Conservation (phyloP, 2,113 vertebrate species). For the Naja naja region DNA sequence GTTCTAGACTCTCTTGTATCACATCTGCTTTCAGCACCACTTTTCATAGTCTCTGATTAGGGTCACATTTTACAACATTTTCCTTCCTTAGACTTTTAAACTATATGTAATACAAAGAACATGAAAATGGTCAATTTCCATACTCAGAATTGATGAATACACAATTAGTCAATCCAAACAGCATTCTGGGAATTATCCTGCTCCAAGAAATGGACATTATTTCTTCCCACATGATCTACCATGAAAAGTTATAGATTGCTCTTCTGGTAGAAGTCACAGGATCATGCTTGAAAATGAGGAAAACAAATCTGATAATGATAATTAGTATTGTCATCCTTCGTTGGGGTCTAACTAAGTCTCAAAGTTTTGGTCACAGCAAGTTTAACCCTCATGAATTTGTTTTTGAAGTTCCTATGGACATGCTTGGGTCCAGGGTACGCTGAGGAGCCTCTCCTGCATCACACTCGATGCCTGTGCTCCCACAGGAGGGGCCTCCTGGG, state of each 20-base stretch:
- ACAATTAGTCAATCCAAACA: neutral
- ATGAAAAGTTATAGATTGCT: neutral
- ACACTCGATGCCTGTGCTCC: too few species aligned
- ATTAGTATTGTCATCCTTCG: neutral
- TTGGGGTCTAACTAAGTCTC: neutral
- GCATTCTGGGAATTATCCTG: neutral
- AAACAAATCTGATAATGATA: neutral
- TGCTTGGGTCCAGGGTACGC: too few species aligned
- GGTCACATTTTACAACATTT: neutral
- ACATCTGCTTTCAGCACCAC: neutral
- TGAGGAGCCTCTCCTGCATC: too few species aligned
- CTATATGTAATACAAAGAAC: neutral
- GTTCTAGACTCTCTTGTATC: neutral
- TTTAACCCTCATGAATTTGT: neutral
- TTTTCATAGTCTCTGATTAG: neutral
- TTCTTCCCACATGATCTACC: neutral
- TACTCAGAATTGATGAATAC: neutral
- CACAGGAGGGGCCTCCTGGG: too few species aligned
- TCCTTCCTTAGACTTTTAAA: neutral
- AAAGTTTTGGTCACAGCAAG: neutral
- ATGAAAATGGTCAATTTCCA: neutral
- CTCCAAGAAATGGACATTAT: neutral
- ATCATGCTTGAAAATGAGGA: neutral
- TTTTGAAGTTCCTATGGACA: neutral
- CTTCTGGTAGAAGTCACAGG: neutral